Evolutionary conservation across 2,113 vertebrate genomes (phyloP), one percentile per base, ranked within the genome.

Genomic region (Plecotus auritus): DNA sequence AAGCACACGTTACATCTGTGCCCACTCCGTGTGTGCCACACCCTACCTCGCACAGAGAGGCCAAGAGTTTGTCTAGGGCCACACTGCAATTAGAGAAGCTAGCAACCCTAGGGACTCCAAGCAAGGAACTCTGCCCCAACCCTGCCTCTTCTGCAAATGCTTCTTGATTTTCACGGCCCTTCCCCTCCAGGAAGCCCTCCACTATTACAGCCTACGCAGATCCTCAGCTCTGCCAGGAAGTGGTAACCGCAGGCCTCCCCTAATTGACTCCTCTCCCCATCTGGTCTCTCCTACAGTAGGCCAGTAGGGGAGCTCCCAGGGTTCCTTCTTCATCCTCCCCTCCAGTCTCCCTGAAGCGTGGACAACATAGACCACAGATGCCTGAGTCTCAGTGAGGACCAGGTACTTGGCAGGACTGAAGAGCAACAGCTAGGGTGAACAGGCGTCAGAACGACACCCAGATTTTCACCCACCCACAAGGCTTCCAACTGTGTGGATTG

Each of bases 101-200:
- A 56, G 69, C n/a, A 88, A 84, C 40, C 73, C 45, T 4, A 13
- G 5, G 70, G 42, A 30, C 45, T 61, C 76, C 16, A 10, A 56
- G 51, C 6, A 78, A 87, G 37, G 45, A 35, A 22, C 88, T 94
- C 82, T 66, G 66, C 14, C 37, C 13, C 9, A 14, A 73, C 61
- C 35, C 35, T 30, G 49, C 12, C 83, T 61, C 85, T 72, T 85
- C 73, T 26, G 59, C 37, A 90, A 64, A 51, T 5, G 42, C 28
- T 49, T 84, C 80, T 91, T 64, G 64, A 84, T 92, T 92, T 84
- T 87, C 89, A 91, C 2, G 51, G 88, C 81, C 45, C 54, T 76
- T 84, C 45, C 84, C 40, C 84, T 96, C 93, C 96, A 90, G 84
- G 92, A 96, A 96, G 92, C n/a, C 90, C 91, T 93, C 94, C 66